Evolutionary conservation across 2,797 vertebrate species (phyloP).

Genomic region (Leuciscus waleckii): DNA sequence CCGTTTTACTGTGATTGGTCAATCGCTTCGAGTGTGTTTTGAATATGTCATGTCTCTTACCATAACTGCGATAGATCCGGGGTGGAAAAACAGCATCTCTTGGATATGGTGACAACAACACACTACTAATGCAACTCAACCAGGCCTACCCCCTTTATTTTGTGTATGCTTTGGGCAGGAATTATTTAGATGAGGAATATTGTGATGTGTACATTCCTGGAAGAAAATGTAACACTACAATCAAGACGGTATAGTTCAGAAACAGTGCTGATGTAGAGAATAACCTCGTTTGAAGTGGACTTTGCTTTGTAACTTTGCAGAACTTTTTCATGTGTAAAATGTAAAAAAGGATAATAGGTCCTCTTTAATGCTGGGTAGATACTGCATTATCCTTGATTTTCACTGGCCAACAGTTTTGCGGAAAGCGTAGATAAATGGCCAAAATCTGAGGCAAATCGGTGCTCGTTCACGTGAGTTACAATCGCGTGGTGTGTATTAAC

Average conservation of each 20-base stretch:
- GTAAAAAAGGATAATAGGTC: too few relatives aligned
- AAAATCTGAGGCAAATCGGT: background rate
- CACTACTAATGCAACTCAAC: background rate
- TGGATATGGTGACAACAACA: background rate
- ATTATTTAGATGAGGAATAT: background rate
- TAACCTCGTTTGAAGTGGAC: background rate
- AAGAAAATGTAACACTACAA: background rate
- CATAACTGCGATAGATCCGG: background rate
- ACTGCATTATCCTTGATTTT: too few relatives aligned
- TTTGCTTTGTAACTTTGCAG: background rate
- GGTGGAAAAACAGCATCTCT: background rate
- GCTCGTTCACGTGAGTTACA: background rate
- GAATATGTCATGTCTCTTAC: background rate
- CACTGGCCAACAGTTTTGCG: too few relatives aligned
- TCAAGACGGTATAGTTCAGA: background rate
- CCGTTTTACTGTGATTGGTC: background rate
- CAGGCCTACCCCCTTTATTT: background rate
- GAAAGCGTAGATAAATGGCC: background rate
- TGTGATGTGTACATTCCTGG: background rate
- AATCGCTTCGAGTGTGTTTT: background rate
- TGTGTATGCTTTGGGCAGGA: background rate
- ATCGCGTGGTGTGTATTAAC: background rate
- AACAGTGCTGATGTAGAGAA: background rate
- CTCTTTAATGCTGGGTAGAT: background rate
- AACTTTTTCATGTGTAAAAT: background rate